These are phyloP conservation scores for Incurvaria masculella DNA, from an alignment of 2,888 invertebrate genomes.

Conservation along the genomic window DNA sequence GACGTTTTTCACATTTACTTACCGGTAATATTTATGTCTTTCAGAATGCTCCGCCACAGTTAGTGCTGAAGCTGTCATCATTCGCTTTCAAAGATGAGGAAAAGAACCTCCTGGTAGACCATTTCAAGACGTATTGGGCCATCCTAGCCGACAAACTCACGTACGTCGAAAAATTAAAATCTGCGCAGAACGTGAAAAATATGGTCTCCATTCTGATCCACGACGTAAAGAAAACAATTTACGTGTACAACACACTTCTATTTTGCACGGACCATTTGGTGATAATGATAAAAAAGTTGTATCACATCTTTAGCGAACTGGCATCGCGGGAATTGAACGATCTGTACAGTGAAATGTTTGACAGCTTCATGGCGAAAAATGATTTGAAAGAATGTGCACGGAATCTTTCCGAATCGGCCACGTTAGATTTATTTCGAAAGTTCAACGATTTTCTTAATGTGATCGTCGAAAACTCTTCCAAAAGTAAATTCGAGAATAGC, in stretches of 20 bases:
- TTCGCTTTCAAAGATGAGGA: constrained; percentile 35
- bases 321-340: constrained; percentile 24
- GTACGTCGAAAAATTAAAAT: constrained; percentile 33
- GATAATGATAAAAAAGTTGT: constrained; percentile 34
- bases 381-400: constrained; percentile 26
- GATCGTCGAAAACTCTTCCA: constrained; percentile 30
- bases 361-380: constrained; percentile 22
- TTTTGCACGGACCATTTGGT: constrained; percentile 29
- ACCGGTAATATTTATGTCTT: no score
- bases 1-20: no score
- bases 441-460: constrained; percentile 35
- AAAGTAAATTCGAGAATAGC: constrained; percentile 24
- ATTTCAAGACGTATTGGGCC: constrained; percentile 41
- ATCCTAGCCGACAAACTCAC: constrained; percentile 32
- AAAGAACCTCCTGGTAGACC: constrained; percentile 27
- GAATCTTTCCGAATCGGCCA: constrained; percentile 24
- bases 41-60: constrained; percentile 34
- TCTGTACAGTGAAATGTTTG: constrained; percentile 26
- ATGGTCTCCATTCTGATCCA: constrained; percentile 29
- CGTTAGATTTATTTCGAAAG: constrained; percentile 29
- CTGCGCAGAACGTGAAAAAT: constrained; percentile 25
- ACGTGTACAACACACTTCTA: constrained; percentile 30
- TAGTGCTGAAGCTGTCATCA: constrained; percentile 36
- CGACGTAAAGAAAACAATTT: constrained; percentile 28
- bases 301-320: constrained; percentile 26